Percentiles rank a stretch among this genome's conserved stretches.
phyloP scores from a whole-genome alignment of 2,888 invertebrate genomes.

The Eudemis profundana region DNA sequence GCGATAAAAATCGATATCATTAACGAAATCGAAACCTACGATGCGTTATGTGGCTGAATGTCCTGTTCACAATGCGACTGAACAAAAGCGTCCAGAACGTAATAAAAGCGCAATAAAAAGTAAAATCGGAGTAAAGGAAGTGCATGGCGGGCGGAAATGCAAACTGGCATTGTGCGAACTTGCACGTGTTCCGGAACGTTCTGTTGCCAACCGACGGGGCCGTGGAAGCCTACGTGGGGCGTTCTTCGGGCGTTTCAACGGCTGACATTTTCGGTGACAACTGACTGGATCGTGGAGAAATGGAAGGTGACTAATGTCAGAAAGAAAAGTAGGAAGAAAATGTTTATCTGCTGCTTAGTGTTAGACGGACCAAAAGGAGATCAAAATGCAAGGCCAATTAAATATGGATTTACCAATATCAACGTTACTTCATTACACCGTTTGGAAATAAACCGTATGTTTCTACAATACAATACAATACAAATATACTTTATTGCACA shows the following conservation, averaged over 20 bases:
- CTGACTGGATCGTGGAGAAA: too few species aligned
- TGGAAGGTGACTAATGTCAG: too few species aligned
- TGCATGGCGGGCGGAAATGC: constrained; percentile 84
- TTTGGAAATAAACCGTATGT: too few species aligned
- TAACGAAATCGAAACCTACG: constrained; percentile 85
- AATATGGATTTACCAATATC: too few species aligned
- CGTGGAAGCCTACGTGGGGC: constrained; percentile 62
- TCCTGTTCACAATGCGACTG: constrained; percentile 71
- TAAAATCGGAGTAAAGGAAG: constrained; percentile 83
- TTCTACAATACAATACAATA: too few species aligned
- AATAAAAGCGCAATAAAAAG: constrained; percentile 82
- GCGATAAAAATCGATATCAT: constrained; percentile 81
- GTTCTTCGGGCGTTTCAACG: neutral
- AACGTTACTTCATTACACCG: too few species aligned
- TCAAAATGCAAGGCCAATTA: too few species aligned
- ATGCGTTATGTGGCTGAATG: constrained; percentile 79
- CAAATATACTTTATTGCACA: too few species aligned
- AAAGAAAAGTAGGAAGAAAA: too few species aligned
- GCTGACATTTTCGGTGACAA: neutral
- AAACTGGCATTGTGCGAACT: constrained; percentile 82
- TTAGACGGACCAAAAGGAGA: too few species aligned
- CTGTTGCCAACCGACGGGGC: constrained; percentile 71
- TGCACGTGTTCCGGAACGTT: constrained; percentile 84
- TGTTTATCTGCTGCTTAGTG: too few species aligned
- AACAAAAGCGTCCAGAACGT: constrained; percentile 77